phyloP scores from a whole-genome alignment of 2,888 invertebrate species.

The Rhagonycha lutea region DNA sequence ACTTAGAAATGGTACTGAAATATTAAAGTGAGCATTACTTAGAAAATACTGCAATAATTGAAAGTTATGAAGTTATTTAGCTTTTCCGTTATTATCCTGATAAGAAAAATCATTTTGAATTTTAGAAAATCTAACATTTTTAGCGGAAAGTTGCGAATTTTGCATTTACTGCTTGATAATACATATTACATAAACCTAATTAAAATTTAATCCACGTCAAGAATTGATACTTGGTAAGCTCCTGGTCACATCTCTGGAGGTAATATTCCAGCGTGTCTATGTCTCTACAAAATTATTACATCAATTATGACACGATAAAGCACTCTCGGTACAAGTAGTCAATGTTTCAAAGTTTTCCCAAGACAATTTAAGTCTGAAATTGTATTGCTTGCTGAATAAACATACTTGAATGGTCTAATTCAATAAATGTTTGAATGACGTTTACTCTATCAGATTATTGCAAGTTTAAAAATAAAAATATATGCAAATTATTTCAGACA shows the following conservation, averaged over 20 bases:
- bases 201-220: background rate
- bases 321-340: slow-evolving; percentile 25
- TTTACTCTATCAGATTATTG: background rate
- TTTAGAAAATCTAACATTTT: too few species aligned
- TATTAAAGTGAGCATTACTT: background rate
- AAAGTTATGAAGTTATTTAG: background rate
- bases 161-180: background rate
- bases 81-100: too few species aligned
- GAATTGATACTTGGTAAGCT: slow-evolving; percentile 3
- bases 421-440: background rate
- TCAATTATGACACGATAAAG: slow-evolving; percentile 36
- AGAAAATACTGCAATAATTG: background rate
- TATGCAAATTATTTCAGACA: background rate
- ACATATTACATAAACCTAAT: background rate
- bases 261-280: slow-evolving; percentile 11
- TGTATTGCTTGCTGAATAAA: slow-evolving; percentile 15
- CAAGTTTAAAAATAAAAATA: background rate
- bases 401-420: background rate
- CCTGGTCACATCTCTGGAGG: slow-evolving; percentile 16
- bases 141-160: too few species aligned
- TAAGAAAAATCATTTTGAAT: too few species aligned
- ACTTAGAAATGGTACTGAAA: background rate
- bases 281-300: slow-evolving; percentile 30
- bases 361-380: slow-evolving; percentile 16
- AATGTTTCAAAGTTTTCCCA: slow-evolving; percentile 19